Conservation (phyloP, 1,140 invertebrate species). For the Phthorimaea operculella region DNA sequence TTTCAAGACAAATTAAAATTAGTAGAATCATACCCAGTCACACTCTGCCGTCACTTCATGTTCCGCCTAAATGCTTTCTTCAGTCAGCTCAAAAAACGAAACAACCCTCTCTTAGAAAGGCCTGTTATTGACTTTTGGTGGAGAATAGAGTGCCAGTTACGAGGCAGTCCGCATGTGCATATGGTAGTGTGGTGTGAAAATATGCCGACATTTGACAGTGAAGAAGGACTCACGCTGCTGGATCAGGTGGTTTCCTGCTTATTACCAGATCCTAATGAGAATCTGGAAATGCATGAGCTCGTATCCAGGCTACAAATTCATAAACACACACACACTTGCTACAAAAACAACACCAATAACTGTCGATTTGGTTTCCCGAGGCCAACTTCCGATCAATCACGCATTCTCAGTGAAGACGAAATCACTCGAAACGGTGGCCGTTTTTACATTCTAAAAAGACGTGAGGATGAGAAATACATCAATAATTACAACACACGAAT, state of each 20-base stretch:
- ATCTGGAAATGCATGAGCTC: not conserved
- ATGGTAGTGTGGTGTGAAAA: slow-evolving; percentile 22
- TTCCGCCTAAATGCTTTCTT: slow-evolving; percentile 20
- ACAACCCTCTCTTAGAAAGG: slow-evolving; percentile 17
- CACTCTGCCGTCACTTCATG: slow-evolving; percentile 21
- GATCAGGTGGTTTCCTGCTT: slow-evolving; percentile 8
- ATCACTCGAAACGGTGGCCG: not conserved
- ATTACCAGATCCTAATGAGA: not conserved
- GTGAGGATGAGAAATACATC: not conserved
- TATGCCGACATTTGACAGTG: slow-evolving; percentile 18
- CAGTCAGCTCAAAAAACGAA: slow-evolving; percentile 11
- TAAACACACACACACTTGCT: not conserved
- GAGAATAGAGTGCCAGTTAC: slow-evolving; percentile 20
- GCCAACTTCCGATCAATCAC: not conserved
- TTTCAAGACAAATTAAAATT: slow-evolving; percentile 1
- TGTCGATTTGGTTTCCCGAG: slow-evolving; percentile 3
- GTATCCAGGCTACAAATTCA: not conserved
- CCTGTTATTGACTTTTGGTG: slow-evolving; percentile 14
- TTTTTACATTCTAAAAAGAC: slow-evolving; percentile 1
- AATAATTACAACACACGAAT: not conserved
- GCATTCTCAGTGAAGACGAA: not conserved
- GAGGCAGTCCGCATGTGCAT: slow-evolving; percentile 25
- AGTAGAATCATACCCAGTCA: slow-evolving; percentile 21
- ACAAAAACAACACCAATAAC: not conserved
- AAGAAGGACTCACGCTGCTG: slow-evolving; percentile 16